Percentiles rank a stretch among this genome's conserved stretches.
These are phyloP conservation scores for Parapristionchus giblindavisi DNA, from an alignment of 2,888 invertebrate species.

Conservation along the genomic window DNA sequence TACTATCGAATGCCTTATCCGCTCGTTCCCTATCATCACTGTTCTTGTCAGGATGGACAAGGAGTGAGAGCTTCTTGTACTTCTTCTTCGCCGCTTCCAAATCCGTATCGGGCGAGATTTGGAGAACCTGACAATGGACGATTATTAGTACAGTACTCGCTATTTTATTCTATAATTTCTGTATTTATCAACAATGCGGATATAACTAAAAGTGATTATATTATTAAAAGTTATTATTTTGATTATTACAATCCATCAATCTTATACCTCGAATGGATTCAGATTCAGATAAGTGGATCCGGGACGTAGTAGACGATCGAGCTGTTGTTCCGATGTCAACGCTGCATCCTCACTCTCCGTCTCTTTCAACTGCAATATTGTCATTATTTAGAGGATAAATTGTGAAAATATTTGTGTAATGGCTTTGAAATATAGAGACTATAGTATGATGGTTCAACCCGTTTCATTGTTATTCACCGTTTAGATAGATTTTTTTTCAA, in stretches of 20 bases:
- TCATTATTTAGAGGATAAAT: no score
- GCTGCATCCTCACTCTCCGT: slow-evolving; percentile 97
- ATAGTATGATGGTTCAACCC: no score
- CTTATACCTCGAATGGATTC: slow-evolving; percentile 80
- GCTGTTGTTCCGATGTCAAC: slow-evolving; percentile 94
- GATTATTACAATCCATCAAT: neutral
- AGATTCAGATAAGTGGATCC: slow-evolving; percentile 98
- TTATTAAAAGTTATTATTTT: neutral
- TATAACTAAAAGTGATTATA: neutral
- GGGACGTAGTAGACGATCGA: slow-evolving; percentile 90
- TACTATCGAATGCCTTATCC: slow-evolving; percentile 78
- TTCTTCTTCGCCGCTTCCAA: slow-evolving; percentile 94
- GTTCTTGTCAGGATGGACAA: slow-evolving; percentile 99
- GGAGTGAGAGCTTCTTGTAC: slow-evolving; percentile 90
- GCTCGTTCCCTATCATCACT: slow-evolving; percentile 92
- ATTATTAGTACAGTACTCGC: no score
- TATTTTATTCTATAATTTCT: no score
- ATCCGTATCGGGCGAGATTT: slow-evolving; percentile 83
- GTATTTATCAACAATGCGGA: neutral
- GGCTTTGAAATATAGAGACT: no score
- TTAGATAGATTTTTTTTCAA: no score
- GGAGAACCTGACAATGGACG: slow-evolving; percentile 57
- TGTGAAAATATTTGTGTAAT: no score
- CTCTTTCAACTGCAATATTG: slow-evolving; percentile 93
- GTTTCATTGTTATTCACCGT: no score